phyloP scores from a whole-genome alignment of 1,140 invertebrate species.

The Pteromalus puparum region DNA sequence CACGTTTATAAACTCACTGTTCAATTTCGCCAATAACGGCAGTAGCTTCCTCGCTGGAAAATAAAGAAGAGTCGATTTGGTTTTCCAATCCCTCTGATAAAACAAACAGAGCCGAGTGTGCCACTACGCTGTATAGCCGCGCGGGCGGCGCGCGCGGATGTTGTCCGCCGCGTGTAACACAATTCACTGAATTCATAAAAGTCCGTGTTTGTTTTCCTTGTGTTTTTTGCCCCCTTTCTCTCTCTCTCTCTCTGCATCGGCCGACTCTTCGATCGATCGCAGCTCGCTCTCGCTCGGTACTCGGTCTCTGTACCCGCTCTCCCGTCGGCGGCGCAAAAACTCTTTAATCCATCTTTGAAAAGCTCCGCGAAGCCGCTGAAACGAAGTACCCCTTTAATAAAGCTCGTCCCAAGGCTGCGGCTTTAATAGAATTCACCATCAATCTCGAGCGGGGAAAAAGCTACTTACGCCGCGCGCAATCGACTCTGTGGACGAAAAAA shows the following conservation, averaged over 20 bases:
- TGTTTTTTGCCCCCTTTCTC: neutral
- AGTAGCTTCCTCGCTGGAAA: neutral
- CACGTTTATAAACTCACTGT: neutral
- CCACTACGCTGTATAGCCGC: neutral
- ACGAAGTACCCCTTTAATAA: neutral
- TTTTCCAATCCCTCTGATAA: constrained; percentile 21
- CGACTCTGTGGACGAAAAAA: neutral
- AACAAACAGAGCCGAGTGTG: neutral
- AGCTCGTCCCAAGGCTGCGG: neutral
- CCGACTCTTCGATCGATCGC: too few relatives aligned
- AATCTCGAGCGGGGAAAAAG: neutral
- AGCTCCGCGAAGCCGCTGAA: neutral
- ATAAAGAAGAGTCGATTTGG: constrained; percentile 5
- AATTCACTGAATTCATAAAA: constrained; percentile 25
- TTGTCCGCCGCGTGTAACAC: neutral
- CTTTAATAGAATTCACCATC: neutral
- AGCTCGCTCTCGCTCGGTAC: neutral
- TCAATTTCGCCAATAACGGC: neutral
- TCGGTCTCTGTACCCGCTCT: neutral
- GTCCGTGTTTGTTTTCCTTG: constrained; percentile 28
- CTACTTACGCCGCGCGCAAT: neutral
- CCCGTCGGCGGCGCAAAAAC: neutral
- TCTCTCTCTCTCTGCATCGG: neutral
- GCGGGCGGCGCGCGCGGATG: neutral
- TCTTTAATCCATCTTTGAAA: constrained; percentile 28